phyloP scores from a whole-genome alignment of 2,888 invertebrate species.

The Andrena haemorrhoa region DNA sequence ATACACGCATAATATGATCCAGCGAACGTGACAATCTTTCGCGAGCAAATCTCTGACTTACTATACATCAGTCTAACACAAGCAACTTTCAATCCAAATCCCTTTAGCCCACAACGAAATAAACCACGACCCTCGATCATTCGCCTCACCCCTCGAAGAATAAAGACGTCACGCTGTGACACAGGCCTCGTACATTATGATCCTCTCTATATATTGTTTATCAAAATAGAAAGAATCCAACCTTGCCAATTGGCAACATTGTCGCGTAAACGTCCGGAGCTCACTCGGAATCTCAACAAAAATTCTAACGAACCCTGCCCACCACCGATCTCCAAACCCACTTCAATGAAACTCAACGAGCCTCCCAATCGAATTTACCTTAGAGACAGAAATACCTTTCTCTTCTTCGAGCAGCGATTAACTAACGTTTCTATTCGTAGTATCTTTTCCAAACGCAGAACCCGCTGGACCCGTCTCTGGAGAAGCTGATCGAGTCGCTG shows the following conservation, averaged over 20 bases:
- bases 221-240: slow-evolving; percentile 15
- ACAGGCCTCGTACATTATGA: background rate
- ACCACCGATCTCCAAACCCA: no score
- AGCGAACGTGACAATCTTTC: no score
- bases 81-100: background rate
- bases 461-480: slow-evolving; percentile 84
- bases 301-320: background rate
- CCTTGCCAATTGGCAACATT: slow-evolving; percentile 19
- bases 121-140: background rate
- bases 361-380: no score
- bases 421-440: slow-evolving; percentile 39
- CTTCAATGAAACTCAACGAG: no score
- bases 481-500: slow-evolving; percentile 92
- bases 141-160: background rate
- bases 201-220: slow-evolving; percentile 12
- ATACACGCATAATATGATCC: no score
- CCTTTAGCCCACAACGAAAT: background rate
- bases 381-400: no score
- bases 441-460: slow-evolving; percentile 79
- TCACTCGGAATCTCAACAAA: background rate
- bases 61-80: no score
- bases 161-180: slow-evolving; percentile 1
- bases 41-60: no score
- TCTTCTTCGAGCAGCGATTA: background rate
- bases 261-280: background rate